Percentiles rank a stretch among this genome's conserved stretches.
Evolutionary conservation across 2,113 vertebrate genomes (phyloP).

Genomic region (Stegastes partitus): DNA sequence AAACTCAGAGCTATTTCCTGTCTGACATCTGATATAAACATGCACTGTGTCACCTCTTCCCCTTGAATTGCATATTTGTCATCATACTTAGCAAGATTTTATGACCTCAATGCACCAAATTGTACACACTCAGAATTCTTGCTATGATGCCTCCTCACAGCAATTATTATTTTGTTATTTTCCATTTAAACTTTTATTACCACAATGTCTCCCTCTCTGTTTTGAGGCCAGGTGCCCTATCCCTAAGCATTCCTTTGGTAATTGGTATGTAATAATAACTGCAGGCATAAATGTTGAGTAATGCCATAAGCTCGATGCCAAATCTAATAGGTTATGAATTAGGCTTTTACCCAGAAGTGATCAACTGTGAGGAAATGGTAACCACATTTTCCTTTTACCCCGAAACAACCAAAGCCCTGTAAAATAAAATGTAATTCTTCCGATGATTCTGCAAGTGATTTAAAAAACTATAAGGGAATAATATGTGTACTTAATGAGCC

Average conservation of each 20-base stretch:
- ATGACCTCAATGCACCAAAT: too few relatives aligned
- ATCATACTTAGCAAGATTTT: too few relatives aligned
- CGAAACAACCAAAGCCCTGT: slow-evolving; percentile 25
- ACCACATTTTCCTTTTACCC: slow-evolving; percentile 44
- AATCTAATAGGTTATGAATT: slow-evolving; percentile 41
- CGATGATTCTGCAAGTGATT: slow-evolving; percentile 29
- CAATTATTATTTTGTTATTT: too few relatives aligned
- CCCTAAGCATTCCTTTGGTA: slow-evolving; percentile 11
- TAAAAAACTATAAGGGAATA: slow-evolving; percentile 26
- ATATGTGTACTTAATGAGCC: slow-evolving; percentile 51
- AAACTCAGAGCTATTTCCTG: too few relatives aligned
- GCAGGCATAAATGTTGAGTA: slow-evolving; percentile 13
- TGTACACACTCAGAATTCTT: too few relatives aligned
- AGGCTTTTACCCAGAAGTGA: slow-evolving; percentile 35
- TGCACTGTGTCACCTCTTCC: too few relatives aligned
- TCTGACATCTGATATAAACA: too few relatives aligned
- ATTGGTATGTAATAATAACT: slow-evolving; percentile 11
- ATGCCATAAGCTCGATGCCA: slow-evolving; percentile 25
- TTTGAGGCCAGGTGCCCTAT: not conserved
- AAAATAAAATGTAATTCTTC: slow-evolving; percentile 37
- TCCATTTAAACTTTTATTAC: too few relatives aligned
- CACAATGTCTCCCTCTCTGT: not conserved
- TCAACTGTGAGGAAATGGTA: slow-evolving; percentile 30
- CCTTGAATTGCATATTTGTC: too few relatives aligned
- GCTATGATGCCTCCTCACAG: too few relatives aligned